Evolutionary conservation across 2,888 invertebrate species (phyloP), one percentile per base, ranked within the genome.

Genomic region (Nesidiocoris tenuis): DNA sequence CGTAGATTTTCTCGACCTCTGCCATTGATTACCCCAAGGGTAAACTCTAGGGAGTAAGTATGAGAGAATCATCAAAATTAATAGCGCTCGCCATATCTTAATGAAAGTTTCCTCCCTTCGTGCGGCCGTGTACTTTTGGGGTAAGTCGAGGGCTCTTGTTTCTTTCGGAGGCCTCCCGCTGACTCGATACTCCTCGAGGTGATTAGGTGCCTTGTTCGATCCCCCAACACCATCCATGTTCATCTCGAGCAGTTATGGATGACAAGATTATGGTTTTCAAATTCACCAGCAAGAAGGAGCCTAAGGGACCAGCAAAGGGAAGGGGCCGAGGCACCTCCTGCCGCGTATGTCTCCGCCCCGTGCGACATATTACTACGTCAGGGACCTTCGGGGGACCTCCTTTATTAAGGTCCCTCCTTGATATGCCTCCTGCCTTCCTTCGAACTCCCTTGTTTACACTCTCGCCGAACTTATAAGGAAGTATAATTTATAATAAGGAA

Each of bases 251-350:
- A 68, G 77, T 77, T 76, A 79, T 74, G 57, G 72, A 74, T 78
- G 77, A 78, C 79, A 76, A 76, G 78, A 79, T 79, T 79, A 79
- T 79, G 79, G 77, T 77, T 78, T 77, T 77, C 76, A 70, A 76
- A 77, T 77, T 75, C 75, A 63, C 68, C 74, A 67, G 18, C 67
- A 17, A 59, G 59, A 19, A 59, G 59, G 21, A 57, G 70, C 61
- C 64, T 71, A 76, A 64, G 76, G 66, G 66, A 75, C 61, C 61
- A 61, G n/a, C n/a, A n/a, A n/a, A n/a, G n/a, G n/a, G n/a, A n/a
- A n/a, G n/a, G n/a, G n/a, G 61, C 25, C 19, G 19, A n/a, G 21
- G 7, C 19, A 9, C 17, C 68, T 21, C 68, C 57, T 55, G 16
- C 19, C 3, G 16, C 64, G 19, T n/a, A 19, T n/a, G 18, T 56